A percentile compares a stretch with the other conserved stretches of the same genome.
Conservation (phyloP, 2,888 invertebrate genomes). For the Apodemia hepburni region DNA sequence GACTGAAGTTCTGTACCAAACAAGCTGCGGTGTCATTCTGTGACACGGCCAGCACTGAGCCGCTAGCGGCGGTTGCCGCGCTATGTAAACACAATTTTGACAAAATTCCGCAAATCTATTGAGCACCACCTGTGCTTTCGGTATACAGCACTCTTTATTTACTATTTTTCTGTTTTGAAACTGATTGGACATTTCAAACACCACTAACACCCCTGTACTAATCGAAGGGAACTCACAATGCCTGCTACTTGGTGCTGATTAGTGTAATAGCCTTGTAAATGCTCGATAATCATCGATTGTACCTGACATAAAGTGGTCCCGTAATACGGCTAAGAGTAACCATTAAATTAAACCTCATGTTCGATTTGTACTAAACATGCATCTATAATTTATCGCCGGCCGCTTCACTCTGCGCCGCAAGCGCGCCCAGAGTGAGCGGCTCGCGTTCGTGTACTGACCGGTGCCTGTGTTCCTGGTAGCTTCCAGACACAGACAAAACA, state of each 20-base stretch:
- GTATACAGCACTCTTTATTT: slow-evolving; percentile 72
- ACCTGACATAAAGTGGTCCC: slow-evolving; percentile 31
- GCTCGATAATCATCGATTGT: slow-evolving; percentile 34
- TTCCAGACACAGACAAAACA: slow-evolving; percentile 94
- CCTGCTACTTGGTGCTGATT: slow-evolving; percentile 37
- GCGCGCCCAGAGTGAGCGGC: slow-evolving; percentile 29
- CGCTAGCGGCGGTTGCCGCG: slow-evolving; percentile 47
- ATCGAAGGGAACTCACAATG: slow-evolving; percentile 37
- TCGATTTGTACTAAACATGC: slow-evolving; percentile 33
- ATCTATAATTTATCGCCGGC: slow-evolving; percentile 25
- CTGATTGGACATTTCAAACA: slow-evolving; percentile 50
- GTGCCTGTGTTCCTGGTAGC: slow-evolving; percentile 80
- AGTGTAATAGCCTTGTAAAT: slow-evolving; percentile 41
- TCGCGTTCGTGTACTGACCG: slow-evolving; percentile 45
- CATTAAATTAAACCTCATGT: slow-evolving; percentile 32
- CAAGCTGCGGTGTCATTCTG: slow-evolving; percentile 46
- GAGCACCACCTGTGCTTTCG: slow-evolving; percentile 75
- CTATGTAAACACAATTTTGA: slow-evolving; percentile 63
- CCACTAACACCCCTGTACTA: slow-evolving; percentile 41
- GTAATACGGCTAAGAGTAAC: slow-evolving; percentile 29
- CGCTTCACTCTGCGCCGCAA: slow-evolving; percentile 26
- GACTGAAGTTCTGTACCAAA: slow-evolving; percentile 37
- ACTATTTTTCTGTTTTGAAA: slow-evolving; percentile 53
- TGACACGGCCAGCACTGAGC: slow-evolving; percentile 48
- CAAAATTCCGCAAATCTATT: slow-evolving; percentile 67